Evolutionary conservation across 2,888 invertebrate genomes (phyloP).

Genomic region (Agrilus cyanescens): DNA sequence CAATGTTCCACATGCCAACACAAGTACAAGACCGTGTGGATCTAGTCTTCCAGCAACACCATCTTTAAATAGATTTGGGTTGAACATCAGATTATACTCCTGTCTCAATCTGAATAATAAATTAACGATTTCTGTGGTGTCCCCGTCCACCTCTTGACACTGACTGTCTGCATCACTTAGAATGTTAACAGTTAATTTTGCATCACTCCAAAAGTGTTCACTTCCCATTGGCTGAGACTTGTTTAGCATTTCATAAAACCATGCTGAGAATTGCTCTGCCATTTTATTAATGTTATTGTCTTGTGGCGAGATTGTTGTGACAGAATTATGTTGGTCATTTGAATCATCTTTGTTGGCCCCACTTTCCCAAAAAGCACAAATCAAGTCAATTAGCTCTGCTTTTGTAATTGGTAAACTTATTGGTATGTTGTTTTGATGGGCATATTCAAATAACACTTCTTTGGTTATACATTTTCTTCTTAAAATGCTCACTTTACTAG

Average conservation of each 20-base stretch:
- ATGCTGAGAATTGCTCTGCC: constrained; percentile 43
- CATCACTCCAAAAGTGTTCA: constrained; percentile 46
- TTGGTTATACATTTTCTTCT: constrained; percentile 41
- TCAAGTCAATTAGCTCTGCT: constrained; percentile 36
- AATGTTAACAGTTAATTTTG: constrained; percentile 30
- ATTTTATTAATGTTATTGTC: constrained; percentile 31
- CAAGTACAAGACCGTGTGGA: constrained; percentile 48
- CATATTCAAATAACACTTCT: constrained; percentile 42
- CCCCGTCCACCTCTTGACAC: constrained; percentile 23
- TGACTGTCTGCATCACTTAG: constrained; percentile 18
- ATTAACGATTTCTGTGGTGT: constrained; percentile 30
- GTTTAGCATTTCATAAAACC: constrained; percentile 44
- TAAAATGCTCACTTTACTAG: constrained; percentile 36
- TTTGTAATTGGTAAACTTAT: constrained; percentile 40
- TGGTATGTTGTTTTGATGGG: constrained; percentile 37
- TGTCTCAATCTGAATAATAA: constrained; percentile 31
- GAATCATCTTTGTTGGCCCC: not conserved
- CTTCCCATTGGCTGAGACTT: constrained; percentile 30
- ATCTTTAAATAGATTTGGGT: constrained; percentile 44
- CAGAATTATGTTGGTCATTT: not conserved
- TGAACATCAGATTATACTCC: constrained; percentile 42
- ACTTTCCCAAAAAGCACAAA: constrained; percentile 36
- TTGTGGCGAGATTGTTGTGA: not conserved
- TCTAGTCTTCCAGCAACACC: constrained; percentile 47
- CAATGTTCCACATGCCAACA: constrained; percentile 51